Base-by-base conservation (phyloP, 2,888 invertebrate species). In the Latheticus oryzae region DNA sequence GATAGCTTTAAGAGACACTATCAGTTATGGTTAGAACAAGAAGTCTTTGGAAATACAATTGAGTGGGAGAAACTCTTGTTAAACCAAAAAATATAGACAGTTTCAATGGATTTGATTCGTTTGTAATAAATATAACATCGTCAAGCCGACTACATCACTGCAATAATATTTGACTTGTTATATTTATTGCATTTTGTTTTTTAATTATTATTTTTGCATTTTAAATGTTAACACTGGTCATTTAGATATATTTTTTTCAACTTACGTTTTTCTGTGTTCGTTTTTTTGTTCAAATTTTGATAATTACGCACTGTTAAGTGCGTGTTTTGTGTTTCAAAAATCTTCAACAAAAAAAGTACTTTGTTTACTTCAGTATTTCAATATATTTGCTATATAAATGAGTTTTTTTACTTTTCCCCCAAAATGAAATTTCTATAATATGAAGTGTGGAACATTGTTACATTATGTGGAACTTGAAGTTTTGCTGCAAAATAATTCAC, bases 1-100 rank as follows among this genome's bases (percentile, higher is more conserved):
- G 93, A 94, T 42, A 95, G 94, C 76, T 96, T 96, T 73, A 95
- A 93, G 78, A 88, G 89, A 57, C 91, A 95, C 74, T 99, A 99
- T 78, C 91, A 95, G 74, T 78, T 90, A 9, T 99, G 99, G 99
- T 82, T 99, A 53, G 92, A 98, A 69, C 91, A 95, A 76, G 98
- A 99, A 82, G 98, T 99, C 12, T 97, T 92, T 78, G 90, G 90
- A 73, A 90, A 90, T 73, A 85, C 87, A 73, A 88, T 90, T 64
- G 86, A 91, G 77, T 92, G 92, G 92, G 90, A 91, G 75, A 83
- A 81, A 68, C 73, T 85, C 33, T 68, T 79, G 58, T 50, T 63
- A 17, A 61, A 62, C 32, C 57, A 65, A 60, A 55, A 30, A 30
- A 47, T 55, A 5, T 54, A 54, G 53, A 24, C 11, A 16, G 21